Base-by-base conservation (phyloP, 2,888 invertebrate species). In the Amphiduros pacificus region DNA sequence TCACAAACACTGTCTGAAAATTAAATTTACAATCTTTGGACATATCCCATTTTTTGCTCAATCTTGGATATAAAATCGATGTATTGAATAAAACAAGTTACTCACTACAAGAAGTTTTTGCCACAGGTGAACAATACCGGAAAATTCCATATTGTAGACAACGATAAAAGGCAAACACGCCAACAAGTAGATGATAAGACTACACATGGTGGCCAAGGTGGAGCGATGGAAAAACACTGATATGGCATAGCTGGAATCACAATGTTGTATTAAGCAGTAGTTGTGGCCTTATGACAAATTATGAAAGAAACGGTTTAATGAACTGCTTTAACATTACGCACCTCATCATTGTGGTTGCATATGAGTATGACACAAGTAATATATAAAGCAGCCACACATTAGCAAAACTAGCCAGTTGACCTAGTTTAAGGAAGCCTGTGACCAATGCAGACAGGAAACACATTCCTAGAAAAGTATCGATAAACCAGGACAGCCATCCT, bases 121-220 rank as follows among this genome's bases (percentile, higher is more conserved):
- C 73, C 74, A 76, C 73, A 81, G 74, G 24, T 77, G 59, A 22
- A 73, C 26, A 32, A 32, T 20, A 28, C 49, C 32, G 50, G 48
- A 44, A 9, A 58, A 27, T 24, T 36, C 36, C 51, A 50, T 50
- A 27, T 44, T 48, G 36, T 50, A 48, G 2, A 48, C 48, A 58
- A 83, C 64, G 32, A 83, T 72, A 63, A 78, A 84, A 2, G 83
- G 83, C 41, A 83, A 69, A 67, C 80, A 84, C 9, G 80, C 77
- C 17, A 81, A 63, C 31, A 83, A 69, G 68, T 83, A 84, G 28
- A 79, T 68, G 36, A 84, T 73, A 40, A 83, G 71, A 2, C 79
- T 79, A 2, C 77, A 73, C 63, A 84, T 66, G 20, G 82, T 76
- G 22, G 83, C 83, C 56, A 83, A 71, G 20, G 79, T 81, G 14